Conservation (phyloP, 1,140 invertebrate genomes). For the Euwallacea fornicatus region DNA sequence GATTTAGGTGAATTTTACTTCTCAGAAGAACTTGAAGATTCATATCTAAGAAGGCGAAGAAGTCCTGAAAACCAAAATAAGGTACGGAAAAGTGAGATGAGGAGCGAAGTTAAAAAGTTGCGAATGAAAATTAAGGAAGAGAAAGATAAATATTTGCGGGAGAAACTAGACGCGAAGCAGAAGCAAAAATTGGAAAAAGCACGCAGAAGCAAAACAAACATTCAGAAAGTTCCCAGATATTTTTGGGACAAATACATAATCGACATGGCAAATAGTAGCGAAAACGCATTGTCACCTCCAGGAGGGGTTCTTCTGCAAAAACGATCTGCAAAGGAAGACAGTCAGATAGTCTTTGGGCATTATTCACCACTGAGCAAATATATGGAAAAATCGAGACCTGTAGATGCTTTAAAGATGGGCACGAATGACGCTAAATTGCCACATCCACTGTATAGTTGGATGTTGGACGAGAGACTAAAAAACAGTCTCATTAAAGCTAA, state of each 20-base stretch:
- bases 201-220: background rate
- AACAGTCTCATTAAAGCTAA: background rate
- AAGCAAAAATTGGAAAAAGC: conserved; percentile 3
- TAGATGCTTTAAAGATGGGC: conserved; percentile 29
- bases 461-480: background rate
- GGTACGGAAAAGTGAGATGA: no score
- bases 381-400: conserved; percentile 38
- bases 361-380: conserved; percentile 32
- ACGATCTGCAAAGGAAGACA: no score
- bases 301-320: no score
- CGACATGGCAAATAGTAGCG: background rate
- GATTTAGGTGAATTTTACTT: conserved; percentile 7
- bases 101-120: background rate
- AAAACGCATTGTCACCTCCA: background rate
- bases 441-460: background rate
- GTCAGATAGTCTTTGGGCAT: conserved; percentile 14
- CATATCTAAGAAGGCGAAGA: no score
- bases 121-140: conserved; percentile 6
- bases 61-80: no score
- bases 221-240: conserved; percentile 6
- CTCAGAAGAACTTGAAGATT: conserved; percentile 2
- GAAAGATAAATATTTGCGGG: conserved; percentile 9
- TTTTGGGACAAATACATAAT: background rate
- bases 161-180: conserved; percentile 2
- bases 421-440: background rate